These are phyloP conservation scores for Riptortus pedestris DNA, from an alignment of 1,140 invertebrate genomes.

Conservation along the genomic window DNA sequence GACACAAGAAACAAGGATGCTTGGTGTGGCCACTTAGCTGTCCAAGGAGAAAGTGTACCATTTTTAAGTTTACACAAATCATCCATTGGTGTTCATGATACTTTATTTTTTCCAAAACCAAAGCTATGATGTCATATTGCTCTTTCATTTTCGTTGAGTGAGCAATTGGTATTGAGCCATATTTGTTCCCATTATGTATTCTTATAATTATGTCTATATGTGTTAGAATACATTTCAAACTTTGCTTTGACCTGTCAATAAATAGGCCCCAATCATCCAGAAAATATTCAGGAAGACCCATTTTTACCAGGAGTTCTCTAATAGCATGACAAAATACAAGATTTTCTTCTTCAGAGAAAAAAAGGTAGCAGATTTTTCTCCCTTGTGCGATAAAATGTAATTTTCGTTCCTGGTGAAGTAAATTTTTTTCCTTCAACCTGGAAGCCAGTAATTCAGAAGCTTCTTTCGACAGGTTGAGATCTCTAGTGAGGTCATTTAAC, in stretches of 20 bases:
- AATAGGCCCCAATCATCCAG: not conserved
- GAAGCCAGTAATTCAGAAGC: slow-evolving; percentile 25
- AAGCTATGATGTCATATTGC: not conserved
- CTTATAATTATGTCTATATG: too few relatives aligned
- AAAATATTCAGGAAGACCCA: slow-evolving; percentile 12
- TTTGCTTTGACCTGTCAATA: slow-evolving; percentile 17
- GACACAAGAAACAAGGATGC: slow-evolving; percentile 20
- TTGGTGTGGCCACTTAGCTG: slow-evolving; percentile 20
- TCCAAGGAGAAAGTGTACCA: slow-evolving; percentile 19
- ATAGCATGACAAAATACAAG: slow-evolving; percentile 7
- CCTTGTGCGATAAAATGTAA: slow-evolving; percentile 25
- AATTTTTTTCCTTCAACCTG: slow-evolving; percentile 24
- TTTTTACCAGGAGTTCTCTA: slow-evolving; percentile 9
- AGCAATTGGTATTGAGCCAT: too few relatives aligned
- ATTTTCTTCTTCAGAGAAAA: slow-evolving; percentile 17
- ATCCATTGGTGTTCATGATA: not conserved
- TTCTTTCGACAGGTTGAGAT: slow-evolving; percentile 26
- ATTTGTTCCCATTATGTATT: too few relatives aligned
- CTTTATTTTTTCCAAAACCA: too few relatives aligned
- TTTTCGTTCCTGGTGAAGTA: slow-evolving; percentile 21
- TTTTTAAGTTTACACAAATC: slow-evolving; percentile 5
- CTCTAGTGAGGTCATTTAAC: slow-evolving; percentile 23
- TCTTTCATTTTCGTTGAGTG: slow-evolving; percentile 7
- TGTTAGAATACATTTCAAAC: slow-evolving; percentile 6
- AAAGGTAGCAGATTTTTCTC: slow-evolving; percentile 16